Conservation (phyloP, 1,140 invertebrate species). For the Drosophila virilis region DNA sequence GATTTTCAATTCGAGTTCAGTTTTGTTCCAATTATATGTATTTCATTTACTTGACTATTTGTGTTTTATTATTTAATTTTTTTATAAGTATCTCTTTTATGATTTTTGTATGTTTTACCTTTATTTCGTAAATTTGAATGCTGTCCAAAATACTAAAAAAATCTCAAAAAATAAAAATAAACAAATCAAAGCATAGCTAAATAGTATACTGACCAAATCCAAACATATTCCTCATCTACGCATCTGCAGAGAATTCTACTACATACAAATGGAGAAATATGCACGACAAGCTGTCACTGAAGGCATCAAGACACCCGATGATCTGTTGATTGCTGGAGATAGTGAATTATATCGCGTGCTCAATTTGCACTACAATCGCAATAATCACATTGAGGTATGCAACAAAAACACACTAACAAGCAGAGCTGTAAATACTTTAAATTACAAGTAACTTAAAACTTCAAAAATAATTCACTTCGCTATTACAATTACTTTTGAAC, state of each 20-base stretch:
- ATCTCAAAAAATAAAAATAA: constrained; percentile 39
- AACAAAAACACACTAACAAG: constrained; percentile 59
- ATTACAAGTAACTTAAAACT: constrained; percentile 1
- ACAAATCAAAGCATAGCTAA: constrained; percentile 43
- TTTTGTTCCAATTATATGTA: constrained; percentile 35
- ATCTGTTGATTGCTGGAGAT: constrained; percentile 96
- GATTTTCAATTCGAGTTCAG: constrained; percentile 51
- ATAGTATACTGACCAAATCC: constrained; percentile 74
- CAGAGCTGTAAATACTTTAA: constrained; percentile 47
- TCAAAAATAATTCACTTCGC: neutral
- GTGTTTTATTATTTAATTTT: constrained; percentile 29
- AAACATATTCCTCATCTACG: constrained; percentile 82
- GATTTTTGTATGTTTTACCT: constrained; percentile 29
- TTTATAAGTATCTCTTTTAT: constrained; percentile 19
- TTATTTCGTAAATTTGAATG: constrained; percentile 80
- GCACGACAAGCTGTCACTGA: constrained; percentile 98
- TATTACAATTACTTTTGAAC: constrained; percentile 11
- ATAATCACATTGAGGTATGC: constrained; percentile 99
- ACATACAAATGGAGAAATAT: constrained; percentile 99
- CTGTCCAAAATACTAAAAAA: constrained; percentile 50
- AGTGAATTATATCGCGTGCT: constrained; percentile 98
- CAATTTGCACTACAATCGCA: constrained; percentile 99
- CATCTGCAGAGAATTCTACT: constrained; percentile 98
- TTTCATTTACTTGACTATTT: constrained; percentile 22
- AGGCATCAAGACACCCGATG: constrained; percentile 96